Base-by-base conservation (phyloP, 2,888 invertebrate species). In the Polylopha cassiicola region DNA sequence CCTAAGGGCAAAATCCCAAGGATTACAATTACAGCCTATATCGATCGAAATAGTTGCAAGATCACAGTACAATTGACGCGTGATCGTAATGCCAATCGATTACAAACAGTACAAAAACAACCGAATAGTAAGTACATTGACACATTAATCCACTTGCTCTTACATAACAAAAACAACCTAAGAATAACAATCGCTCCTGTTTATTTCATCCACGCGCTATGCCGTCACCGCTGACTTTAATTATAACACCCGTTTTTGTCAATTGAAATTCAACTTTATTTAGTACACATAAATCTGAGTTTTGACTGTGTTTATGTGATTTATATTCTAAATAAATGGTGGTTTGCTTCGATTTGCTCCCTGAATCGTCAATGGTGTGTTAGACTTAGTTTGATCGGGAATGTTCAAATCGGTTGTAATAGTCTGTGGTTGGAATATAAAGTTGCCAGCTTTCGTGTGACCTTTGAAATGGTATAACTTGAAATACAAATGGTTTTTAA, bases 111-210 rank as follows among this genome's bases (percentile, higher is more conserved):
- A 55, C 58, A 54, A 57, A 57, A 48, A 43, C 44, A 42, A 51
- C 44, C 60, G 53, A 58, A 64, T 54, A 64, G 53, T 53, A 58
- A 62, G 70, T 70, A 66, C 73, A 65, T 73, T 73, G 74, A 73
- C 76, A 74, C 53, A 77, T 58, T 76, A 72, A 75, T 73, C 74
- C 61, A 75, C 63, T 68, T 75, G 46, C 39, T 28, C 56, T 76
- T 75, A 69, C 75, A 70, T 74, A 76, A 75, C 48, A 47, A 34
- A 13, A 37, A 36, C 55, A 56, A 52, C 37, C 43, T 23, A 29
- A 54, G 75, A 73, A 75, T 73, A 67, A 44, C 56, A 69, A 72
- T 34, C 18, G 8, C 46, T 58, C 62, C 61, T 65, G 58, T 63
- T 51, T 55, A 68, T 65, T 68, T 63, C 51, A 50, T 59, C 44